Percentiles rank a stretch among this genome's conserved stretches.
These are phyloP conservation scores for Pelagia noctiluca DNA, from an alignment of 30 jellyfish, hydroid and myxozoan genomes.

Conservation along the genomic window DNA sequence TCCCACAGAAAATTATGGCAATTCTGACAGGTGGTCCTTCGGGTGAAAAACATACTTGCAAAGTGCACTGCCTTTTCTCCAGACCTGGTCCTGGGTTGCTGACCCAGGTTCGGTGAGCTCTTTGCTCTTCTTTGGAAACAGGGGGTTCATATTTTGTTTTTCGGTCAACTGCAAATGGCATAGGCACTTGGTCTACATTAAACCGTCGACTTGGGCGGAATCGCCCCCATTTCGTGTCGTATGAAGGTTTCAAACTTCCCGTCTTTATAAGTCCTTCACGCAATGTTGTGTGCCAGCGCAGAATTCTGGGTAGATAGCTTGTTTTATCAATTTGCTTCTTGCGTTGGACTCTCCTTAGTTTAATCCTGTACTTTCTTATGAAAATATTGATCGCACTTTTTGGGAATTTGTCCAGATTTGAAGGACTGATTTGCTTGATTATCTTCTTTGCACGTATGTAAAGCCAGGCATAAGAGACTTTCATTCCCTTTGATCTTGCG, in stretches of 20 bases:
- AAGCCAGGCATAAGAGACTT: constrained; percentile 44
- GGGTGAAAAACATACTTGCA: constrained; percentile 36
- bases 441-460: constrained; percentile 8
- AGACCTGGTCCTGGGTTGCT: constrained; percentile 56
- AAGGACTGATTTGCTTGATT: constrained; percentile 16
- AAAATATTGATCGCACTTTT: constrained; percentile 38
- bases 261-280: constrained; percentile 68
- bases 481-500: constrained; percentile 40
- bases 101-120: constrained; percentile 64
- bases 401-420: constrained; percentile 4
- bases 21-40: constrained; percentile 27
- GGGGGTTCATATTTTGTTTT: constrained; percentile 49
- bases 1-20: constrained; percentile 61
- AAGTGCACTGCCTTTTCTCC: constrained; percentile 58
- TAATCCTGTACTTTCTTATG: constrained; percentile 41
- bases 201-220: constrained; percentile 40
- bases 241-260: constrained; percentile 36
- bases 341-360: constrained; percentile 60
- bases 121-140: constrained; percentile 32
- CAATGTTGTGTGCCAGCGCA: constrained; percentile 62
- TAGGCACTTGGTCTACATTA: constrained; percentile 69
- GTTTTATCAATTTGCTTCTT: constrained; percentile 24
- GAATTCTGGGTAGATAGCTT: constrained; percentile 32
- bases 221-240: constrained; percentile 73
- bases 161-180: constrained; percentile 72